These are phyloP conservation scores for Drosophila biarmipes DNA, from an alignment of 1,140 invertebrate species.

Conservation along the genomic window DNA sequence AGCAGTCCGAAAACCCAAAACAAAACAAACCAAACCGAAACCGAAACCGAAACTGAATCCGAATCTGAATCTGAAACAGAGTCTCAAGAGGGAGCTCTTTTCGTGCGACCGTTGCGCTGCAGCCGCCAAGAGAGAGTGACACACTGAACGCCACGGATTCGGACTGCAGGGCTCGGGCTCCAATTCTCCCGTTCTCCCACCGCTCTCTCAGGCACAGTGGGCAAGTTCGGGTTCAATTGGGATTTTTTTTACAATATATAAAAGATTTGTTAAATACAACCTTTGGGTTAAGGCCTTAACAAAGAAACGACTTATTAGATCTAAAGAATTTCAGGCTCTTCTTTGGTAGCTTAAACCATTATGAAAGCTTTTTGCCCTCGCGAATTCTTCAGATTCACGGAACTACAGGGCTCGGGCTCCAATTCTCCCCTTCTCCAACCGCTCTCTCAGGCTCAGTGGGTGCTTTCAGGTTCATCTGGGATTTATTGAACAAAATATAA, in stretches of 20 bases:
- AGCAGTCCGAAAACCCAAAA: neutral
- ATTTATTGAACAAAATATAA: neutral
- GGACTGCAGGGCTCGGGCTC: slow-evolving; percentile 46
- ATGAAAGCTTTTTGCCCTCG: no score
- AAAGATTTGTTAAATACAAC: no score
- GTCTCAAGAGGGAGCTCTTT: slow-evolving; percentile 37
- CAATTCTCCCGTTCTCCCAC: slow-evolving; percentile 29
- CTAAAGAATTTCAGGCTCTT: no score
- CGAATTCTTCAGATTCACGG: neutral
- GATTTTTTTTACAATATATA: neutral
- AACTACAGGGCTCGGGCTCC: slow-evolving; percentile 44
- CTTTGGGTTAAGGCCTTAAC: no score
- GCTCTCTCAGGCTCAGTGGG: slow-evolving; percentile 31
- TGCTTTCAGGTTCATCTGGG: neutral
- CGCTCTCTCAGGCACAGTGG: slow-evolving; percentile 33
- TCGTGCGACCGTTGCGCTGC: slow-evolving; percentile 62
- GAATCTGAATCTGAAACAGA: slow-evolving; percentile 6
- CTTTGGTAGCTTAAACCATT: no score
- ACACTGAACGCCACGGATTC: slow-evolving; percentile 46
- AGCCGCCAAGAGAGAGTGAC: slow-evolving; percentile 76
- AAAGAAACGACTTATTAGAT: no score
- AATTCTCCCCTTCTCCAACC: slow-evolving; percentile 28
- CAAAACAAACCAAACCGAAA: slow-evolving; percentile 5
- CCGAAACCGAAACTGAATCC: slow-evolving; percentile 12
- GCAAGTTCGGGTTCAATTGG: neutral